phyloP scores from a whole-genome alignment of 2,888 invertebrate genomes.

The Glyphotaelius pellucidus region DNA sequence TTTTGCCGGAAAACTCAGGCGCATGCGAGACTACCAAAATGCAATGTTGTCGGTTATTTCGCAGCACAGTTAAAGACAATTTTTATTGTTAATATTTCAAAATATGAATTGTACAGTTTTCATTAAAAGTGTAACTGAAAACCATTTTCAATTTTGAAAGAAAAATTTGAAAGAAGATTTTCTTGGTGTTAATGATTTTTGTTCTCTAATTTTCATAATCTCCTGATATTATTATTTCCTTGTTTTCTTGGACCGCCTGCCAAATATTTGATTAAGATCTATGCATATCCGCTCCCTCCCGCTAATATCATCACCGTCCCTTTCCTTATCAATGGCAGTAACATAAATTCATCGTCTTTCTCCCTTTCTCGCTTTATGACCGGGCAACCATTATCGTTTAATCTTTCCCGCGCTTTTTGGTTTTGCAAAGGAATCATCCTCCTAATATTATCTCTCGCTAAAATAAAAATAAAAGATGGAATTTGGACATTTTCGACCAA shows the following conservation, averaged over 20 bases:
- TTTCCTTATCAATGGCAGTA: background rate
- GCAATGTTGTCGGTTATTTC: too few relatives aligned
- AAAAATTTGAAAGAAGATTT: too few relatives aligned
- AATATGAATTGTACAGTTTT: too few relatives aligned
- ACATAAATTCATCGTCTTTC: slow-evolving; percentile 13
- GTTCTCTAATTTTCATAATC: background rate
- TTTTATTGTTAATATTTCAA: too few relatives aligned
- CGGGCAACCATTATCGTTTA: slow-evolving; percentile 28
- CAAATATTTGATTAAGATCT: slow-evolving; percentile 54
- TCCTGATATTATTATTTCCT: slow-evolving; percentile 32
- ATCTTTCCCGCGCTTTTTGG: slow-evolving; percentile 35
- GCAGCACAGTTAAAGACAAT: too few relatives aligned
- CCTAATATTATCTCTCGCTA: background rate
- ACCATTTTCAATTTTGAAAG: too few relatives aligned
- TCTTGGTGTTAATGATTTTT: background rate
- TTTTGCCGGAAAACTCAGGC: too few relatives aligned
- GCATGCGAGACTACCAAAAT: too few relatives aligned
- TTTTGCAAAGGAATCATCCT: background rate
- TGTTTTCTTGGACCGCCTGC: slow-evolving; percentile 26
- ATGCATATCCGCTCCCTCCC: slow-evolving; percentile 7
- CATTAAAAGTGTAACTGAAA: too few relatives aligned
- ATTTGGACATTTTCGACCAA: background rate
- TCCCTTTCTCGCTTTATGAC: slow-evolving; percentile 15
- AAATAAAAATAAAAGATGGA: background rate
- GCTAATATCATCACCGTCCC: background rate